phyloP scores from a whole-genome alignment of 2,888 invertebrate genomes.

The Lochmaea capreae region DNA sequence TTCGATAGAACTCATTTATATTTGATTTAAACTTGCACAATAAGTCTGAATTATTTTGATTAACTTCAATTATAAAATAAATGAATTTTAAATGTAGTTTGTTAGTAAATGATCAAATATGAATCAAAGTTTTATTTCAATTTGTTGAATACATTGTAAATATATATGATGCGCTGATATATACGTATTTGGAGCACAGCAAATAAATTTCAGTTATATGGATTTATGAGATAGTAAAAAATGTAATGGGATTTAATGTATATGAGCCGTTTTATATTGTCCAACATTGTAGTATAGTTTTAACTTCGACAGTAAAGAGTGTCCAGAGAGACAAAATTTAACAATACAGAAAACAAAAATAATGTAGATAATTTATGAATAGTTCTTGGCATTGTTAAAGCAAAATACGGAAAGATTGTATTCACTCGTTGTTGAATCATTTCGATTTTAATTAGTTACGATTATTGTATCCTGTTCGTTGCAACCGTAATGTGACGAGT shows the following conservation, averaged over 20 bases:
- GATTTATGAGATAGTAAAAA: background rate
- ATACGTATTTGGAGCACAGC: background rate
- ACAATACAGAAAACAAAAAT: background rate
- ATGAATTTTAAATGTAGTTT: background rate
- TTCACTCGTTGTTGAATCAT: too few species aligned
- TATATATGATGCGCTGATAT: background rate
- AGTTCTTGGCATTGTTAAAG: background rate
- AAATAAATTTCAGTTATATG: background rate
- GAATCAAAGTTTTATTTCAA: background rate
- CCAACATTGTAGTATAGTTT: background rate
- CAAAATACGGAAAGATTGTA: background rate
- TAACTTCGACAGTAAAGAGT: background rate
- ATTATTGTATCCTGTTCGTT: background rate
- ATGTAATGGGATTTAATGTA: background rate
- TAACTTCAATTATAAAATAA: too few species aligned
- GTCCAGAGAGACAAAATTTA: background rate
- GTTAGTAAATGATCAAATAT: background rate
- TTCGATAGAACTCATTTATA: too few species aligned
- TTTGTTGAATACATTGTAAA: background rate
- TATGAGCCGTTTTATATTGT: background rate
- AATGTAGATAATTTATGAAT: background rate
- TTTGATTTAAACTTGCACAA: too few species aligned
- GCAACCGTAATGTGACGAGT: background rate
- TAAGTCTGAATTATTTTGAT: background rate
- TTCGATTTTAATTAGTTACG: background rate